Conservation (phyloP, 1,140 invertebrate species). For the Drosophila athabasca region DNA sequence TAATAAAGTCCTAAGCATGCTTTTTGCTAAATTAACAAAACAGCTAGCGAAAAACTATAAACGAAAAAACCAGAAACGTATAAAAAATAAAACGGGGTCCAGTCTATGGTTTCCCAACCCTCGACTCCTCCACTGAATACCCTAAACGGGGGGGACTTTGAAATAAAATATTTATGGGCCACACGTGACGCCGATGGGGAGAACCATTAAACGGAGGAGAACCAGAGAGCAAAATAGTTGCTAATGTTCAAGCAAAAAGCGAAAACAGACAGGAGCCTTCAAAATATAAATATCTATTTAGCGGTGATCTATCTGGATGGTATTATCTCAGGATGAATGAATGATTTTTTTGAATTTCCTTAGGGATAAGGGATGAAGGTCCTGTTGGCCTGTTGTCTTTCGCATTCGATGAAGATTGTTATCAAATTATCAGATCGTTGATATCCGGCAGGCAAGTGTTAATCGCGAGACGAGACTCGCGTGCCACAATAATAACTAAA, state of each 20-base stretch:
- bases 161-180: slow-evolving; percentile 70
- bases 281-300: too few species aligned
- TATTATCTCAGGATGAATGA: too few species aligned
- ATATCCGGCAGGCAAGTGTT: not conserved
- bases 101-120: slow-evolving; percentile 18
- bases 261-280: too few species aligned
- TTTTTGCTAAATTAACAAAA: slow-evolving; percentile 78
- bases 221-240: too few species aligned
- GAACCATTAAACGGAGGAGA: slow-evolving; percentile 2
- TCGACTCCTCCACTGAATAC: not conserved
- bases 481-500: slow-evolving; percentile 15
- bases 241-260: too few species aligned
- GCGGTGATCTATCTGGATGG: too few species aligned
- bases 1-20: slow-evolving; percentile 75
- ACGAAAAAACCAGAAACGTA: slow-evolving; percentile 46
- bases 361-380: too few species aligned
- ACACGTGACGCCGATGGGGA: slow-evolving; percentile 58
- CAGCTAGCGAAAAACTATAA: slow-evolving; percentile 65
- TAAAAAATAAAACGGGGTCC: slow-evolving; percentile 33
- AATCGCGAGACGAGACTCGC: slow-evolving; percentile 24
- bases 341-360: too few species aligned
- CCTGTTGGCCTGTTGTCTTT: too few species aligned
- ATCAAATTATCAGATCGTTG: not conserved
- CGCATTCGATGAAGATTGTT: too few species aligned
- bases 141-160: slow-evolving; percentile 37